Base-by-base conservation (phyloP, 2,888 invertebrate genomes). In the Hybos culiciformis region DNA sequence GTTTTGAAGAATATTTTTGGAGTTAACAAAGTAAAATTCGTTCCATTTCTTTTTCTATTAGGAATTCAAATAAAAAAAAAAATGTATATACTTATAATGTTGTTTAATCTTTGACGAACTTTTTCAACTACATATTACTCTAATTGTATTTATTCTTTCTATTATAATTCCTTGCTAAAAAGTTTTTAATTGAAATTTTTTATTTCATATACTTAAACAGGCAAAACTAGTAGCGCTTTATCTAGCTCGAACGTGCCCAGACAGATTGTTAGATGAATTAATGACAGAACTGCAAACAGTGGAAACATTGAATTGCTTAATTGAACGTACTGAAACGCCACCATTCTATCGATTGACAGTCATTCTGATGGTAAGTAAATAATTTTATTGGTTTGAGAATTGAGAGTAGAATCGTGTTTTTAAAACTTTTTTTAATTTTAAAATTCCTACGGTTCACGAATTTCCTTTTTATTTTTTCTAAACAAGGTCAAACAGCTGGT, bases 231-330 rank as follows among this genome's bases (percentile, higher is more conserved):
- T 98, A 19, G 86, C 92, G 21, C 71, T 94, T 7, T 96, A 92
- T 68, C 68, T 98, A 57, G 93, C 93, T 11, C 75, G 93, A 43
- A 86, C 93, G 1, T 80, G 90, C 46, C 88, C 96, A 0, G 91
- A 92, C 61, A 77, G 92, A 23, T 75, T 97, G 12, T 75, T 98
- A 20, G 94, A 97, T 60, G 94, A 98, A 68, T 80, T 98, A 75
- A 92, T 97, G 87, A 83, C 84, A 18, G 97, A 98, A 67, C 71
- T 98, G 50, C 93, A 94, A 70, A 94, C 93, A 0, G 93, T 96
- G 18, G 96, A 96, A 69, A 92, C 94, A 0, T 73, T 96, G 42
- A 93, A 92, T 68, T 93, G 93, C 63, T 75, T 90, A 51, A 91
- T 98, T 53, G 96, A 97, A 66, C 75, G 97, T 47, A 96, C 93